Evolutionary conservation across 2,113 vertebrate species (phyloP), one percentile per base, ranked within the genome.

Genomic region (Pandion haliaetus): DNA sequence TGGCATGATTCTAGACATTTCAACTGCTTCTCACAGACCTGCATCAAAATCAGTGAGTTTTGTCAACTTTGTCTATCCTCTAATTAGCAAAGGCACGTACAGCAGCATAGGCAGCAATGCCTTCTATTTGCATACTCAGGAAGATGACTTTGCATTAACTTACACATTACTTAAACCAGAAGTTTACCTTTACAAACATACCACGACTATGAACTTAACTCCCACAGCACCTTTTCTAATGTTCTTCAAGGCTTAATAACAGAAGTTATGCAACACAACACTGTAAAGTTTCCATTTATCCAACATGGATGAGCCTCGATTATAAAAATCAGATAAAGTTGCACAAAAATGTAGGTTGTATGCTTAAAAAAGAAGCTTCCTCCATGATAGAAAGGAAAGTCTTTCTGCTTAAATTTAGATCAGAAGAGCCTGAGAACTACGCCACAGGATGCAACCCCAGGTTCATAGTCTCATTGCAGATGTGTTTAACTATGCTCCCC

Each of bases 1-100:
- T 89, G 81, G 86, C 84, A 17, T 78, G 84, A 91, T 83, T 87
- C 95, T 94, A 94, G 71, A 96, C 91, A 92, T 70, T 96, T 95
- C 78, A 88, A 88, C 91, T 36, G 45, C 58, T 95, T 85, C 70
- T 91, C 86, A 77, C 45, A 82, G 78, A 85, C 59, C 55, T 94
- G 47, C 91, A 94, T 54, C 67, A 90, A 91, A 95, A 96, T 72
- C 84, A 88, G 38, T 57, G 42, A 82, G 24, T 95, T 96, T 87
- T 88, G 83, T 95, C 79, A 95, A 94, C 87, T 92, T 91, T 32
- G 38, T 55, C 88, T 90, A 44, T 45, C 81, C 69, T 89, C 42
- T 74, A 81, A 86, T 65, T 91, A 93, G 47, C 86, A 88, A 85
- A 83, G 82, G 59, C 90, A 72, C 49, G 61, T 20, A 63, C 34